A percentile compares a stretch with the other conserved stretches of the same genome.
Evolutionary conservation across 2,797 vertebrate genomes (phyloP).

Genomic region (Alca torda): DNA sequence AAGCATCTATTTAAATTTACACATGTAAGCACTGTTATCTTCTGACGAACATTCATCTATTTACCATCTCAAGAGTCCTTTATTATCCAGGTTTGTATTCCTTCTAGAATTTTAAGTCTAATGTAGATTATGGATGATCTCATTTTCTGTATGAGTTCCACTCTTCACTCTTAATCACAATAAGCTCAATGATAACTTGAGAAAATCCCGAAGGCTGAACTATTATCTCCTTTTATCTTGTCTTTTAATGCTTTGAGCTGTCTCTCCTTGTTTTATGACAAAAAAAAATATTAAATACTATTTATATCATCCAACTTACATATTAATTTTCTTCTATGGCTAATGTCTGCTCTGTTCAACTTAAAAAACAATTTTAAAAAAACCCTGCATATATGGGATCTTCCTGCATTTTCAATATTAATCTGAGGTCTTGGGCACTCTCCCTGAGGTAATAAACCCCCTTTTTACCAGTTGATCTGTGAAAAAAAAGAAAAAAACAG

Average conservation of each 20-base stretch:
- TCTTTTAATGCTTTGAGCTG: neutral
- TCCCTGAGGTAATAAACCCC: neutral
- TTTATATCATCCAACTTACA: neutral
- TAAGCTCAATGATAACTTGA: neutral
- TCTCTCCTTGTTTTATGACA: neutral
- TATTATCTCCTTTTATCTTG: neutral
- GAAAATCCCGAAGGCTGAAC: neutral
- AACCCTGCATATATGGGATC: rapidly evolving
- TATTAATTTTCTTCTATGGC: neutral
- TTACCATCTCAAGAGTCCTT: neutral
- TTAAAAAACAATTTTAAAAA: neutral
- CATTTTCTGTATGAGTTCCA: neutral
- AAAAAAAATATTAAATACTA: neutral
- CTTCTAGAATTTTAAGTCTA: neutral
- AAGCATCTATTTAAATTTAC: neutral
- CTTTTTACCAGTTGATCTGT: rapidly evolving
- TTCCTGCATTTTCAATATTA: neutral
- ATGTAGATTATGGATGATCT: neutral
- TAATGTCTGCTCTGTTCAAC: neutral
- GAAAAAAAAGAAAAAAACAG: neutral
- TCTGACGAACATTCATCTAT: neutral
- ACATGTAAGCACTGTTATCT: neutral
- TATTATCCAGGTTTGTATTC: neutral
- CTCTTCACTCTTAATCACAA: neutral
- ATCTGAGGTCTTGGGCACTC: neutral